phyloP scores from a whole-genome alignment of 2,888 invertebrate species.

The Tuberolachnus salignus region DNA sequence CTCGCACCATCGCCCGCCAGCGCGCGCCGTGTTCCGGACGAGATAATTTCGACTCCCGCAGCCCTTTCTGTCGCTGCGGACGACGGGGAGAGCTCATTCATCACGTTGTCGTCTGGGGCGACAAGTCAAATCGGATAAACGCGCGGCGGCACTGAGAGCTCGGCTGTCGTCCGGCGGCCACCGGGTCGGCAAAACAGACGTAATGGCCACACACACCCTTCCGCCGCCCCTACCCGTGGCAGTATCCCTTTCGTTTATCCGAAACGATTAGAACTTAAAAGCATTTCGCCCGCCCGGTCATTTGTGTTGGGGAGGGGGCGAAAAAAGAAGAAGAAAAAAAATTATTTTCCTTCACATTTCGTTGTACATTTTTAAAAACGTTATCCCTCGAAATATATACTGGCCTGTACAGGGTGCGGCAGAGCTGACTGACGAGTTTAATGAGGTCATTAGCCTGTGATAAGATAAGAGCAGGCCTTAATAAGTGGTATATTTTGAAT shows the following conservation, averaged over 20 bases:
- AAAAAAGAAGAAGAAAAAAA: too few relatives aligned
- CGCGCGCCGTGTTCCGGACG: conserved; percentile 18
- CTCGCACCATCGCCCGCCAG: too few relatives aligned
- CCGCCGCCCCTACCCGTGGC: not conserved
- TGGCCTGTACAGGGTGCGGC: too few relatives aligned
- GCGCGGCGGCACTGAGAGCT: not conserved
- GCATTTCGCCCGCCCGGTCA: conserved; percentile 2
- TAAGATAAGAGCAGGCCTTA: too few relatives aligned
- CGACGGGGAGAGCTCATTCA: conserved; percentile 5
- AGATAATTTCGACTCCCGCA: conserved; percentile 34
- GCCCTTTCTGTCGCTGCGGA: not conserved
- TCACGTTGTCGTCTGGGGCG: conserved; percentile 22
- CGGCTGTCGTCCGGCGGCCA: not conserved
- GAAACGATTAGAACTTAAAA: conserved; percentile 29
- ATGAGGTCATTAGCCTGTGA: too few relatives aligned
- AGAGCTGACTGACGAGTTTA: too few relatives aligned
- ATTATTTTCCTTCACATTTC: not conserved
- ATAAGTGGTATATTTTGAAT: too few relatives aligned
- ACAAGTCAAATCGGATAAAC: conserved; percentile 48
- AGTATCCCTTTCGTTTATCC: not conserved
- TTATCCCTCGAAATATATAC: too few relatives aligned
- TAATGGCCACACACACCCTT: conserved; percentile 4
- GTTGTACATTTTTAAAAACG: not conserved
- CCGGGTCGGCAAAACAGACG: conserved; percentile 12
- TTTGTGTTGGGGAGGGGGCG: not conserved